Evolutionary conservation across 2,888 invertebrate genomes (phyloP), one percentile per base, ranked within the genome.

Genomic region (Lordiphosa fenestrarum): DNA sequence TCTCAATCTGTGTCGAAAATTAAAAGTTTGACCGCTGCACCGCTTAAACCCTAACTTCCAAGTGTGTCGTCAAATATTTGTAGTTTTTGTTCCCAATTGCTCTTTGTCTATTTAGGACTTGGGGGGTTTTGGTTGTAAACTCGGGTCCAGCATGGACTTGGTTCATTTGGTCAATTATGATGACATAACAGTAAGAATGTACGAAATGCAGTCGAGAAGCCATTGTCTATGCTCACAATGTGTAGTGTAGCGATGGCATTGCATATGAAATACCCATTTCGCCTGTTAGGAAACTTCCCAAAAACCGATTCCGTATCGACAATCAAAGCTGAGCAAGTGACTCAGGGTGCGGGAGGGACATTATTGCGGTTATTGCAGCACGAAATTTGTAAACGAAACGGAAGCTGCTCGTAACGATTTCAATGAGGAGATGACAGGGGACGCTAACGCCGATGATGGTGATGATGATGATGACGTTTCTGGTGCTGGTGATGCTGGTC

Each of bases 331-430:
- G 30, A 48, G 37, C 36, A 36, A 12, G 15, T 9, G 10, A 48
- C 21, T 19, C 15, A 15, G 21, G 21, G 50, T 40, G 46, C n/a
- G 42, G 68, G 50, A 53, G 46, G 57, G 61, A 56, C 67, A 69
- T 81, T 81, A 73, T 58, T 81, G 84, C 78, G 82, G 74, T 76
- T 76, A 84, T 76, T 77, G 76, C 76, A 55, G 74, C 73, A 84
- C 82, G 67, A 83, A 76, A 65, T 69, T 70, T 74, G 75, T 78
- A 75, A 75, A 74, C 82, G 72, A 74, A 78, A 77, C 81, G 71
- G 74, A 83, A 83, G 81, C 73, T 74, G 61, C 55, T 77, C 84
- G 71, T 81, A 81, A 81, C 78, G 84, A 74, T 77, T 70, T 84
- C 70, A 70, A 77, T 77, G 83, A 70, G 82, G 80, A 66, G 75